These are phyloP conservation scores for Chrysotoxum bicinctum DNA, from an alignment of 2,888 invertebrate species.

Conservation along the genomic window DNA sequence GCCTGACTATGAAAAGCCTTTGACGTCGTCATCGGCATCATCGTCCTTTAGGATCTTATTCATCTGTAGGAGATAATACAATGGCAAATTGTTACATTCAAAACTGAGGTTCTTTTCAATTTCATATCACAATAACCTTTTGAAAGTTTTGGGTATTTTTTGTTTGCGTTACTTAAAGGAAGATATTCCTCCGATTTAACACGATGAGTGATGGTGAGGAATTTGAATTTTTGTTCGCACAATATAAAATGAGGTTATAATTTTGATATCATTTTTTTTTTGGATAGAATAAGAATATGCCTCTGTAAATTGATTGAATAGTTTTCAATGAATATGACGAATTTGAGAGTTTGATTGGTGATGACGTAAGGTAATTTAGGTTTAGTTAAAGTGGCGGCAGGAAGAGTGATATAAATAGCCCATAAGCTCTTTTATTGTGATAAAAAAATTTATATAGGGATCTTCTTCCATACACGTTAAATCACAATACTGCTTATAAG, in stretches of 20 bases:
- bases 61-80: slow-evolving; percentile 46
- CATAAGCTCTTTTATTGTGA: no score
- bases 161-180: neutral
- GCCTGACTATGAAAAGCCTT: slow-evolving; percentile 38
- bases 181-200: slow-evolving; percentile 18
- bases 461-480: no score
- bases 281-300: no score
- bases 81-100: slow-evolving; percentile 65
- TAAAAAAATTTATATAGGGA: no score
- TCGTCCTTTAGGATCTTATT: slow-evolving; percentile 15
- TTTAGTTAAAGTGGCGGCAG: no score
- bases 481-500: no score
- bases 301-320: no score
- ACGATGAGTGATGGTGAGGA: neutral
- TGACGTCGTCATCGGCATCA: slow-evolving; percentile 38
- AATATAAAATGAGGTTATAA: neutral
- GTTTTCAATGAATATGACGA: no score
- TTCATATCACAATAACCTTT: slow-evolving; percentile 43
- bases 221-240: neutral
- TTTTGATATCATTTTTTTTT: neutral
- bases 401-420: no score
- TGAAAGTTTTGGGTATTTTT: slow-evolving; percentile 38
- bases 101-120: slow-evolving; percentile 53
- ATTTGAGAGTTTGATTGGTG: no score
- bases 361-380: no score